A percentile compares a stretch with the other conserved stretches of the same genome.
phyloP scores from a whole-genome alignment of 2,797 vertebrate species.

The Pangasius djambal region DNA sequence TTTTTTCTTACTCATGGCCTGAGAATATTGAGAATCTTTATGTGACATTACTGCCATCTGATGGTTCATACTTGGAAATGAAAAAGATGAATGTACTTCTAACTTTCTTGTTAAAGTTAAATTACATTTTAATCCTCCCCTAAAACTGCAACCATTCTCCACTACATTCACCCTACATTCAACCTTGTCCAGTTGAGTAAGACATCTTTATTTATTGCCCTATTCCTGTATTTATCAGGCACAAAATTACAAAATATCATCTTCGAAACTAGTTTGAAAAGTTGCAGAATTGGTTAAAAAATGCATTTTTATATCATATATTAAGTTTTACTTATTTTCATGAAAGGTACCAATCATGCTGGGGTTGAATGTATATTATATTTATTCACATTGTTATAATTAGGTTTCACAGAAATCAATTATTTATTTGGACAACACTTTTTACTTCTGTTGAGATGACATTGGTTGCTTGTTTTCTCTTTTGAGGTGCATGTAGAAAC shows the following conservation, averaged over 20 bases:
- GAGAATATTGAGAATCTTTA: background rate
- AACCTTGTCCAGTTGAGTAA: background rate
- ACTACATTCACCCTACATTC: background rate
- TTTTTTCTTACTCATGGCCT: background rate
- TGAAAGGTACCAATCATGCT: background rate
- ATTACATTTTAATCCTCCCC: background rate
- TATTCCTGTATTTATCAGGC: background rate
- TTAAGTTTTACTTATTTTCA: background rate
- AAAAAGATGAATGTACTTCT: background rate
- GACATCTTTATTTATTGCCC: background rate
- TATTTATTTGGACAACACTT: background rate
- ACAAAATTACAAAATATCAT: background rate
- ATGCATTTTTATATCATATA: background rate
- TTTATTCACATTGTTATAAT: background rate
- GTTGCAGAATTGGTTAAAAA: background rate
- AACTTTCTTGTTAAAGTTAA: too few species aligned
- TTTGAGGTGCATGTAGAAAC: background rate
- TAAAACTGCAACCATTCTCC: background rate
- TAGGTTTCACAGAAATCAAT: constrained; percentile 10
- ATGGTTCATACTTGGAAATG: background rate
- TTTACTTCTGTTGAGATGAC: background rate
- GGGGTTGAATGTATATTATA: background rate
- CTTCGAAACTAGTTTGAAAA: background rate
- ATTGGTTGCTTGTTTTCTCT: background rate
- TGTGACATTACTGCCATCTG: background rate